These are phyloP conservation scores for Spisula solida DNA, from an alignment of 2,888 invertebrate species.

Conservation along the genomic window DNA sequence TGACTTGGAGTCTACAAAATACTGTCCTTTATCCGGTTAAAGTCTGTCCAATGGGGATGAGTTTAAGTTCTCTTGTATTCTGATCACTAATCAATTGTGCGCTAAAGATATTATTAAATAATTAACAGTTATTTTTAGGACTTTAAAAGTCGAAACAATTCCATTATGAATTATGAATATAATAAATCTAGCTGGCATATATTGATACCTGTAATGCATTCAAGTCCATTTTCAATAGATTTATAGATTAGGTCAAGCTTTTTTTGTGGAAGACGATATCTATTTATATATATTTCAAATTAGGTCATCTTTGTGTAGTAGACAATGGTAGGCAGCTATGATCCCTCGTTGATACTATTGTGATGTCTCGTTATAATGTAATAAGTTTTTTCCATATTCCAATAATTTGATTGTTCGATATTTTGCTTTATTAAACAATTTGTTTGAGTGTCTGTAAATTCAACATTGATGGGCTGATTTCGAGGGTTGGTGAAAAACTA, in stretches of 20 bases:
- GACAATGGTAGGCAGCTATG: neutral
- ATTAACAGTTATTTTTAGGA: too few relatives aligned
- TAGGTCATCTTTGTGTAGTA: neutral
- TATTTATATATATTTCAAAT: neutral
- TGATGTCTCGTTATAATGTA: neutral
- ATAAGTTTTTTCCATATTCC: neutral
- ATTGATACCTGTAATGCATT: neutral
- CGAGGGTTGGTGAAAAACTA: too few relatives aligned
- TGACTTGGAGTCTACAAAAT: too few relatives aligned
- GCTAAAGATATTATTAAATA: too few relatives aligned
- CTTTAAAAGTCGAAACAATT: too few relatives aligned
- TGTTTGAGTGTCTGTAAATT: neutral
- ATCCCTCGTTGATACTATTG: neutral
- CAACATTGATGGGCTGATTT: neutral
- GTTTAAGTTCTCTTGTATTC: too few relatives aligned
- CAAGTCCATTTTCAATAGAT: constrained; percentile 16
- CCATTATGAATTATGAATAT: too few relatives aligned
- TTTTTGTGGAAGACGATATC: neutral
- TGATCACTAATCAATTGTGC: too few relatives aligned
- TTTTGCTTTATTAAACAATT: neutral
- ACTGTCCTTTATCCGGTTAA: too few relatives aligned
- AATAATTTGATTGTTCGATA: neutral
- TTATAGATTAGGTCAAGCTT: neutral
- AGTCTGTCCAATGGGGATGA: too few relatives aligned
- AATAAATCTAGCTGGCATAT: neutral